A percentile compares a stretch with the other conserved stretches of the same genome.
Conservation (phyloP, 2,888 invertebrate species). For the Erebia palarica region DNA sequence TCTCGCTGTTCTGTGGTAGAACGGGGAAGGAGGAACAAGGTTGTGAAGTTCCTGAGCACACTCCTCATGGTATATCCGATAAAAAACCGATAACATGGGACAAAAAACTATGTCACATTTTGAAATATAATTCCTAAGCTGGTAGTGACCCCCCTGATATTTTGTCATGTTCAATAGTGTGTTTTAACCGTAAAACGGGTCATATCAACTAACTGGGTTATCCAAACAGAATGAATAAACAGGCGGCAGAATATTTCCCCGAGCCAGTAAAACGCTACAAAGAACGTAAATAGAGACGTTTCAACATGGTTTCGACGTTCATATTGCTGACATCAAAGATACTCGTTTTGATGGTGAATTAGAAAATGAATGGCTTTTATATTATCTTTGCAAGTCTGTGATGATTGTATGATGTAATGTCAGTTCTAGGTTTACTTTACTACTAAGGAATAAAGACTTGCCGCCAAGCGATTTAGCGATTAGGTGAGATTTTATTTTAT, state of each 20-base stretch:
- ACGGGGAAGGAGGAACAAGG: too few species aligned
- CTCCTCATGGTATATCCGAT: too few species aligned
- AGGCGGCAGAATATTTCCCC: conserved; percentile 23
- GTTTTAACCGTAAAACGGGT: not conserved
- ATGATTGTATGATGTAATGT: not conserved
- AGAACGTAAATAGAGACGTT: conserved; percentile 12
- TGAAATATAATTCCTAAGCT: too few species aligned
- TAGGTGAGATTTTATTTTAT: too few species aligned
- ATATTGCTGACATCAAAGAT: conserved; percentile 9
- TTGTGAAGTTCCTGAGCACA: too few species aligned
- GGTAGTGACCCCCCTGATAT: not conserved
- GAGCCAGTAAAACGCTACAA: conserved; percentile 12
- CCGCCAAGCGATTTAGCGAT: too few species aligned
- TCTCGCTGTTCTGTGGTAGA: too few species aligned
- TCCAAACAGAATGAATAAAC: conserved; percentile 32
- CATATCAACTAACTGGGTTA: conserved; percentile 29
- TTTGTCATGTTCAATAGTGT: not conserved
- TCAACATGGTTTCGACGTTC: not conserved
- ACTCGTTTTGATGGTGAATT: conserved; percentile 6
- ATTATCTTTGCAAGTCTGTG: not conserved
- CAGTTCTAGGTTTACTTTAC: too few species aligned
- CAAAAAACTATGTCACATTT: too few species aligned
- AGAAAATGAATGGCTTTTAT: not conserved
- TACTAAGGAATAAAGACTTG: too few species aligned
- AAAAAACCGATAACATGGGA: too few species aligned